These are phyloP conservation scores for Emberiza fucata DNA, from an alignment of 2,113 vertebrate genomes.

Conservation along the genomic window DNA sequence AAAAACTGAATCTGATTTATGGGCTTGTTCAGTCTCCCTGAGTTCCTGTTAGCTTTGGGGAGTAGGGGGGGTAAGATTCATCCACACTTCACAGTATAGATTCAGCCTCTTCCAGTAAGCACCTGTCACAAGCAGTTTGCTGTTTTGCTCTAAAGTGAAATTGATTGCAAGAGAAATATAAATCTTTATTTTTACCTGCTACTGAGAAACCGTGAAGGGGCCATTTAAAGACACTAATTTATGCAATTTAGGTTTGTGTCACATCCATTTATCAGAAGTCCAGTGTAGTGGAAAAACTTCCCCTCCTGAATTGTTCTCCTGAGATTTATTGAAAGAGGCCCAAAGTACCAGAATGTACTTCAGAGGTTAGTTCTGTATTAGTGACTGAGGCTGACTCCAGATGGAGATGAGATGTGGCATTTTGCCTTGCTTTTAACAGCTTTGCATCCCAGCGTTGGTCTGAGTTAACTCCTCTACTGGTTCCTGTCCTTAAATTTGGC, in stretches of 20 bases:
- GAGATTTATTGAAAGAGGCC: background rate
- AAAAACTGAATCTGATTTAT: background rate
- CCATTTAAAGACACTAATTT: background rate
- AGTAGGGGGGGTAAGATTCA: background rate
- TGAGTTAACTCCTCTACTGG: background rate
- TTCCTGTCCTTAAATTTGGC: background rate
- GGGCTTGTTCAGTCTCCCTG: background rate
- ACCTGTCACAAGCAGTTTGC: background rate
- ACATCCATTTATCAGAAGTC: background rate
- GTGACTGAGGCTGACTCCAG: background rate
- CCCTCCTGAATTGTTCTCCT: background rate
- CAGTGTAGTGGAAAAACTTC: background rate
- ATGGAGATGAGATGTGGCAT: background rate
- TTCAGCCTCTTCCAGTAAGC: background rate
- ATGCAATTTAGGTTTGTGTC: background rate
- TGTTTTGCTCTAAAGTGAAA: background rate
- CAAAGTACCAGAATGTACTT: background rate
- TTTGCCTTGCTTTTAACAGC: background rate
- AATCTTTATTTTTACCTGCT: background rate
- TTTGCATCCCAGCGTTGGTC: background rate
- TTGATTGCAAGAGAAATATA: background rate
- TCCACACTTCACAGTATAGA: background rate
- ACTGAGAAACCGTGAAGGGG: background rate
- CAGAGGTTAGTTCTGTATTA: background rate
- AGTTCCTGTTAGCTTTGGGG: background rate